Percentiles rank a stretch among this genome's conserved stretches.
These are phyloP conservation scores for Zaprionus nigranus DNA, from an alignment of 1,140 invertebrate genomes.

Conservation along the genomic window DNA sequence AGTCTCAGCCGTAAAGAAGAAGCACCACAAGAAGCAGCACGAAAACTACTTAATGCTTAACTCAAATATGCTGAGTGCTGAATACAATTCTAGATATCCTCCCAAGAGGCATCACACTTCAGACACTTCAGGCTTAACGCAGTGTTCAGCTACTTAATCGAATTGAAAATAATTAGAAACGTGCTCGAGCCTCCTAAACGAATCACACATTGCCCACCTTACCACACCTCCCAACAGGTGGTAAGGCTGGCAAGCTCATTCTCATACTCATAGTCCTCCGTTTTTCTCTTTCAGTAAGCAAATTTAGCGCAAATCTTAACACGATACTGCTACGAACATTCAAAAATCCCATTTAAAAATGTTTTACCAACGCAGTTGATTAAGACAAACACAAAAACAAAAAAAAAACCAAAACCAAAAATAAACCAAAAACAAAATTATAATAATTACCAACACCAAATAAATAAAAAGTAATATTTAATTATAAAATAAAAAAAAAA, in stretches of 20 bases:
- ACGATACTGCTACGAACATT: conserved; percentile 74
- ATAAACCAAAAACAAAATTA: conserved; percentile 33
- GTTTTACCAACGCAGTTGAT: conserved; percentile 83
- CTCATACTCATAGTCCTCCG: conserved; percentile 6
- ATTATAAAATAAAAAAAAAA: conserved; percentile 35
- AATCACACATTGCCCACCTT: conserved; percentile 14
- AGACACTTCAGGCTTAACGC: neutral
- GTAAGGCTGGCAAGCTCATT: conserved; percentile 10
- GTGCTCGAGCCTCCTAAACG: neutral
- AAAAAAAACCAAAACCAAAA: conserved; percentile 40
- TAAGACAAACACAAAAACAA: conserved; percentile 66
- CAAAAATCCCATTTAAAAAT: conserved; percentile 59
- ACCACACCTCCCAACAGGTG: conserved; percentile 57
- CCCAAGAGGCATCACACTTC: neutral
- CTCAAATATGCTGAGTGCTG: neutral
- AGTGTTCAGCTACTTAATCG: neutral
- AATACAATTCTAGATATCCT: neutral
- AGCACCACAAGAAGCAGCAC: neutral
- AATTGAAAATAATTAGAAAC: conserved; percentile 3
- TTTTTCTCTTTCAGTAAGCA: conserved; percentile 65
- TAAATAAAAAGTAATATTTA: conserved; percentile 39
- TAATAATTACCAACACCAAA: conserved; percentile 54
- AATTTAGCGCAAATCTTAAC: conserved; percentile 68
- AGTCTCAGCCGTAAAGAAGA: neutral
- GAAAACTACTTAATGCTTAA: neutral